A percentile compares a stretch with the other conserved stretches of the same genome.
Evolutionary conservation across 2,888 invertebrate genomes (phyloP).

Genomic region (Polymixis flavicincta): DNA sequence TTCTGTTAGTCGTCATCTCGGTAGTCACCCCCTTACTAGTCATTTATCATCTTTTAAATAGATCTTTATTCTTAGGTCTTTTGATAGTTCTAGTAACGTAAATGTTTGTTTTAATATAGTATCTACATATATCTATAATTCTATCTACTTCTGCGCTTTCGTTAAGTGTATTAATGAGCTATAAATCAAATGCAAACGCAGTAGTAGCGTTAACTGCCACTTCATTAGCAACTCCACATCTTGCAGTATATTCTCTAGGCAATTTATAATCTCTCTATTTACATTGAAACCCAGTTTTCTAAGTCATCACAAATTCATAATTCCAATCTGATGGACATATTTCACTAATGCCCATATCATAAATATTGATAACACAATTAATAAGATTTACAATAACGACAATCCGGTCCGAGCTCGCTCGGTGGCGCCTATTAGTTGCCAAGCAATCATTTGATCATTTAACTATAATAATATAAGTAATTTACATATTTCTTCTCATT

Average conservation of each 20-base stretch:
- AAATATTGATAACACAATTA: conserved; percentile 61
- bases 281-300: conserved; percentile 18
- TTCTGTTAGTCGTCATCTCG: no score
- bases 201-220: conserved; percentile 14
- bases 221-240: conserved; percentile 23
- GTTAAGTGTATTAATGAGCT: conserved; percentile 7
- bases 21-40: no score
- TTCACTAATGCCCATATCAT: conserved; percentile 50
- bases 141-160: neutral
- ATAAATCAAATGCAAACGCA: conserved; percentile 18
- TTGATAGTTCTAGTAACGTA: neutral
- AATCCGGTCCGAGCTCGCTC: conserved; percentile 52
- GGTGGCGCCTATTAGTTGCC: conserved; percentile 65
- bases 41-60: no score
- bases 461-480: conserved; percentile 51
- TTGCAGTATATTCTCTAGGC: conserved; percentile 1
- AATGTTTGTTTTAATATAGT: neutral
- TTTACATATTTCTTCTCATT: conserved; percentile 63
- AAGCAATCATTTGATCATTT: conserved; percentile 52
- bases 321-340: conserved; percentile 29
- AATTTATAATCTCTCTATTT: conserved; percentile 22
- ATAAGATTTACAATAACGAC: conserved; percentile 64
- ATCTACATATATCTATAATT: no score
- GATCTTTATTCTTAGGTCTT: no score
- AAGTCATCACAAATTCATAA: conserved; percentile 26